Evolutionary conservation across 2,113 vertebrate species (phyloP), one percentile per base, ranked within the genome.

Genomic region (Genyomyrus donnyi): DNA sequence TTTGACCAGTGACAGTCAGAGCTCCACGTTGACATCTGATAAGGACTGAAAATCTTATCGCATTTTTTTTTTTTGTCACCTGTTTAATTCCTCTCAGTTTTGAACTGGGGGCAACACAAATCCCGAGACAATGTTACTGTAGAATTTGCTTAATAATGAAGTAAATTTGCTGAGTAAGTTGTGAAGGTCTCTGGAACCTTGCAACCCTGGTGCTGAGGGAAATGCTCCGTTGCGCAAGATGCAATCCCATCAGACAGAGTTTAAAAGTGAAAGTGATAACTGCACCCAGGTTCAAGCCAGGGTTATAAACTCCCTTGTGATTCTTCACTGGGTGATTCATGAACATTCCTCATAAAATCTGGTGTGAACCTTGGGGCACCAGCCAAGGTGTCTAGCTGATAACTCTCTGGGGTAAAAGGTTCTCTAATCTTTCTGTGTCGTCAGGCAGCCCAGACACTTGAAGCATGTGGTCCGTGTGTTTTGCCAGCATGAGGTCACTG

Each of bases 1-100:
- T 94, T 93, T 94, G 94, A 89, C 91, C 93, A 89, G 49, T 91
- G 50, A 35, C 46, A 56, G 62, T 90, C 48, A 19, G 39, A 90
- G 92, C 85, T 94, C 94, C 94, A 94, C 92, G 90, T 53, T 91
- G 93, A 27, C 58, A 89, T 89, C 77, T 89, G 93, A 94, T 95
- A 93, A 94, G 88, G 48, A 50, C 89, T 66, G 19, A 0, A 70
- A 94, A 93, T 90, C 93, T 89, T 90, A 86, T 49, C 85, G 13
- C 85, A 89, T 90, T 19, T 15, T 35, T 35, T 9, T 19, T 45
- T 21, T n/a, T 86, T 50, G 66, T 74, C 66, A n/a, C 24, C 19
- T 21, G 21, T 48, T 48, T 19, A 11, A 49, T 49, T 27, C 84
- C 19, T 46, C 84, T 48, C 19, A 1, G 24, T 85, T 1, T 24